A percentile compares a stretch with the other conserved stretches of the same genome.
Conservation (phyloP, 2,888 invertebrate species). For the Netelia inedita region DNA sequence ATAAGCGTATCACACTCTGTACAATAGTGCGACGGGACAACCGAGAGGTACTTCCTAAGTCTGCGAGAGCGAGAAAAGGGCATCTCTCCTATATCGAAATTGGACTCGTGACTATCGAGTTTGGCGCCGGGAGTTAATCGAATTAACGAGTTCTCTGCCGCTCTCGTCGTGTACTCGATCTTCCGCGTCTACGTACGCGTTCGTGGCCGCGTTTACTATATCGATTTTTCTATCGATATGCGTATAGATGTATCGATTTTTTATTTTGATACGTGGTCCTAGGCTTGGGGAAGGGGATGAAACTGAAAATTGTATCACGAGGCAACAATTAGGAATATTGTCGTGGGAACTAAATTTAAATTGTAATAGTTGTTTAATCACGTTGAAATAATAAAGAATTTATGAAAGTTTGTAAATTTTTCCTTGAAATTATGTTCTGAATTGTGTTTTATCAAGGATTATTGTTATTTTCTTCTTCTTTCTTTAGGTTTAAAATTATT, state of each 20-base stretch:
- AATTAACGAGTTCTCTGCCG: constrained; percentile 65
- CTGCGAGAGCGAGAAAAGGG: constrained; percentile 42
- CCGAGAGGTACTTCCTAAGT: constrained; percentile 61
- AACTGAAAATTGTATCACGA: neutral
- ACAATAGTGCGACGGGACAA: constrained; percentile 33
- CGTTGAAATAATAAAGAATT: too few species aligned
- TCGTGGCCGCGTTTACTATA: neutral
- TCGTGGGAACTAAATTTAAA: neutral
- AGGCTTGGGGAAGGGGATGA: neutral
- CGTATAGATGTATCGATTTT: neutral
- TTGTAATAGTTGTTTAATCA: neutral
- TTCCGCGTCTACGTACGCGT: constrained; percentile 2
- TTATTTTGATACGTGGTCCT: neutral
- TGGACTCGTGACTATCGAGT: constrained; percentile 71
- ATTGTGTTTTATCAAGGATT: too few species aligned
- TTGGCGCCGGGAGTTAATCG: constrained; percentile 71
- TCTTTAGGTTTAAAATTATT: too few species aligned
- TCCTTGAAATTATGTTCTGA: too few species aligned
- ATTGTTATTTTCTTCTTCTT: too few species aligned
- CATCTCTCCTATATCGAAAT: constrained; percentile 64
- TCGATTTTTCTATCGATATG: neutral
- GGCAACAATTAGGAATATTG: neutral
- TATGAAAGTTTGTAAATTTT: too few species aligned
- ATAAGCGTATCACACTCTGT: constrained; percentile 14
- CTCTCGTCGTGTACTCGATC: constrained; percentile 30